A percentile compares a stretch with the other conserved stretches of the same genome.
Conservation (phyloP, 2,113 vertebrate species). For the Myrmophylax atrothorax region DNA sequence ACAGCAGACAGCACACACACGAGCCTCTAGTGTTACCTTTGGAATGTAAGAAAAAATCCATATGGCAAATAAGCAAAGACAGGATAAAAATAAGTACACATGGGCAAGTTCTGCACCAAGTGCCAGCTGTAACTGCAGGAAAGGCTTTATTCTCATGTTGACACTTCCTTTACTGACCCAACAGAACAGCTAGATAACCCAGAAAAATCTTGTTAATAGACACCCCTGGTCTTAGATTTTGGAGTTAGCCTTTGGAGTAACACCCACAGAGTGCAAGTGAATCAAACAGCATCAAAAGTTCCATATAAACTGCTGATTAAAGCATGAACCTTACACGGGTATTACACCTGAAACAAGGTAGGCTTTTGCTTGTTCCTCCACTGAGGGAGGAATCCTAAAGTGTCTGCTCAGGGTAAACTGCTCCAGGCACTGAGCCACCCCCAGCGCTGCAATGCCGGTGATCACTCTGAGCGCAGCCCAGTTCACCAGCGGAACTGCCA, state of each 20-base stretch:
- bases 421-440: neutral
- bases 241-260: neutral
- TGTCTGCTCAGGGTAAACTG: neutral
- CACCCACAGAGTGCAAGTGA: neutral
- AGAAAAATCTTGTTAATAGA: neutral
- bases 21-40: neutral
- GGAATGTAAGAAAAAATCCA: neutral
- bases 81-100: neutral
- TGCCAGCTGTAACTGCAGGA: neutral
- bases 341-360: neutral
- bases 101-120: neutral
- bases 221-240: neutral
- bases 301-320: neutral
- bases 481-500: constrained; percentile 9
- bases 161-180: neutral
- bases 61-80: neutral
- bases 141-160: neutral
- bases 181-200: neutral
- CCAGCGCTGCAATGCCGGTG: neutral
- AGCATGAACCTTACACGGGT: neutral
- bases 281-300: neutral
- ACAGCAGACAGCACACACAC: neutral
- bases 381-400: neutral
- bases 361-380: neutral
- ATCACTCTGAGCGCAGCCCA: neutral